A percentile compares a stretch with the other conserved stretches of the same genome.
phyloP scores from a whole-genome alignment of 2,888 invertebrate species.

The Mamestra brassicae region DNA sequence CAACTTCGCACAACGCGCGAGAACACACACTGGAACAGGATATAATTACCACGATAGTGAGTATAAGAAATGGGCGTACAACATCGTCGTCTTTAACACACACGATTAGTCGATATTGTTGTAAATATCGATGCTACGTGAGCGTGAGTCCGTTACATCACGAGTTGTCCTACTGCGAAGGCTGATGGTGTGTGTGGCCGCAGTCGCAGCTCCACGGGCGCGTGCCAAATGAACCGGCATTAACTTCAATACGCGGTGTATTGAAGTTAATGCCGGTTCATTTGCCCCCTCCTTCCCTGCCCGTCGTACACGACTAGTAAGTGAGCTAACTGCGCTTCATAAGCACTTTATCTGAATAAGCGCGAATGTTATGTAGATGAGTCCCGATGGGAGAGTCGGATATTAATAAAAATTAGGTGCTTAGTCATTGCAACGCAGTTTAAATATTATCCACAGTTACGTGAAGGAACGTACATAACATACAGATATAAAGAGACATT shows the following conservation, averaged over 20 bases:
- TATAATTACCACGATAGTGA: neutral
- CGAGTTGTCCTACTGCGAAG: constrained; percentile 23
- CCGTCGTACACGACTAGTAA: constrained; percentile 16
- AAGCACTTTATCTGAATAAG: constrained; percentile 34
- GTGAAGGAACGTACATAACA: neutral
- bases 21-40: neutral
- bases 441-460: neutral
- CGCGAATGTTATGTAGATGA: constrained; percentile 1
- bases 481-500: neutral
- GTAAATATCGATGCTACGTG: neutral
- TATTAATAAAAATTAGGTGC: neutral
- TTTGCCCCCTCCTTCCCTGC: constrained; percentile 10
- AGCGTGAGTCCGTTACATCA: neutral
- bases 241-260: constrained; percentile 67
- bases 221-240: constrained; percentile 77
- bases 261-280: no score
- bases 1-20: neutral
- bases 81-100: neutral
- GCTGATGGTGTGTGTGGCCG: neutral
- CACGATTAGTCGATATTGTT: neutral
- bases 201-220: constrained; percentile 37
- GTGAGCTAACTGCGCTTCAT: constrained; percentile 22
- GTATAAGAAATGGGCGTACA: neutral
- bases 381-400: neutral
- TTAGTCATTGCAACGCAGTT: neutral